Conservation (phyloP, 2,888 invertebrate genomes). For the Synanthedon andrenaeformis region DNA sequence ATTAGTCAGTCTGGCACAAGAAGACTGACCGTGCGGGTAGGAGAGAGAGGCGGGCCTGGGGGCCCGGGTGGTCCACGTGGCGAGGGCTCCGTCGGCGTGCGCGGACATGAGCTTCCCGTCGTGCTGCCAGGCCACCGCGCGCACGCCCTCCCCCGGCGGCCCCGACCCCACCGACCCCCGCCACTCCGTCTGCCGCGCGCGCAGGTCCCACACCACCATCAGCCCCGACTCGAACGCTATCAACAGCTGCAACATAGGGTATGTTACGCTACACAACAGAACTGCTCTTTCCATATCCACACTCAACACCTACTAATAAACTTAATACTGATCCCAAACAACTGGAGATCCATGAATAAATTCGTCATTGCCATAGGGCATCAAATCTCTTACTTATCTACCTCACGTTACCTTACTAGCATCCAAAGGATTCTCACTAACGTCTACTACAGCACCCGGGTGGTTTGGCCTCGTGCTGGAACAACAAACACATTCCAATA, state of each 20-base stretch:
- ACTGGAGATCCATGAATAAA: too few relatives aligned
- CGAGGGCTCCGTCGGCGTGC: constrained; percentile 95
- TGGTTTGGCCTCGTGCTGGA: constrained; percentile 93
- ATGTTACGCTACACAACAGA: not conserved
- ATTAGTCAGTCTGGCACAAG: too few relatives aligned
- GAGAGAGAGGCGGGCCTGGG: constrained; percentile 84
- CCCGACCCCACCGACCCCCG: constrained; percentile 85
- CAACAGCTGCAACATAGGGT: constrained; percentile 81
- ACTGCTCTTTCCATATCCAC: not conserved
- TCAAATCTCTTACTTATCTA: too few relatives aligned
- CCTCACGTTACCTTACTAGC: constrained; percentile 82
- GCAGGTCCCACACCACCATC: constrained; percentile 96
- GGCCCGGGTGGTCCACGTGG: constrained; percentile 90
- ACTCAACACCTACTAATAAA: too few relatives aligned
- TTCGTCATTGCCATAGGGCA: too few relatives aligned
- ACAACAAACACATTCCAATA: constrained; percentile 27
- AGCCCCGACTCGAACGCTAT: constrained; percentile 96
- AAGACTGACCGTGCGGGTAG: constrained; percentile 87
- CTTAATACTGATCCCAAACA: too few relatives aligned
- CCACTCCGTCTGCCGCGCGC: constrained; percentile 86
- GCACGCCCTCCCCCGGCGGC: constrained; percentile 80
- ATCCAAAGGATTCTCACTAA: constrained; percentile 97
- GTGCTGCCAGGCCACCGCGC: constrained; percentile 95
- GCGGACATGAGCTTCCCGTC: constrained; percentile 98
- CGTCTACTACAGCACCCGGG: constrained; percentile 95